Percentiles rank a stretch among this genome's conserved stretches.
Evolutionary conservation across 2,797 vertebrate species (phyloP).

Genomic region (Aphelocoma californica): DNA sequence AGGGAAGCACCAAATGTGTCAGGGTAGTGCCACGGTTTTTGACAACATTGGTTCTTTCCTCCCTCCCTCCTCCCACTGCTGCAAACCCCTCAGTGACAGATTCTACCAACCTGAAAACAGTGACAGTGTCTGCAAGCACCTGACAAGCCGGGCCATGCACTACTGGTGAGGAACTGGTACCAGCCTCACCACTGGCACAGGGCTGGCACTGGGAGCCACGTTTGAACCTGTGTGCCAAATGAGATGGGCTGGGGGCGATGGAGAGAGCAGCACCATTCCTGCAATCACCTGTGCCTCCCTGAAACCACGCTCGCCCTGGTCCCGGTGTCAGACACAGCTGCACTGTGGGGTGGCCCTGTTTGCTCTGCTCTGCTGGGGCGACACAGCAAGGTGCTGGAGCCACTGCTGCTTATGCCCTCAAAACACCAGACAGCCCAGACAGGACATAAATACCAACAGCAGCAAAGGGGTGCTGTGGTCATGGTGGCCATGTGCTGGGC

Average conservation of each 20-base stretch:
- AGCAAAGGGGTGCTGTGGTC: rapidly evolving
- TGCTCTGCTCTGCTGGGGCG: background rate
- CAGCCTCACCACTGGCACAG: background rate
- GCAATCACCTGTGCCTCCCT: background rate
- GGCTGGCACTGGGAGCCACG: background rate
- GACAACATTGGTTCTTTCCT: background rate
- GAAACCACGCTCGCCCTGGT: background rate
- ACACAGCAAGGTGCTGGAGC: background rate
- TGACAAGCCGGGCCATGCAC: background rate
- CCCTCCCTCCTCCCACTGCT: background rate
- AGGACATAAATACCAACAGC: too few relatives aligned
- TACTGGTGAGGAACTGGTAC: background rate
- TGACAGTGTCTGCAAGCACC: background rate
- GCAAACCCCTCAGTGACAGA: background rate
- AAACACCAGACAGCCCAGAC: background rate
- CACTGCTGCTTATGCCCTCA: background rate
- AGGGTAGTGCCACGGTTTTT: background rate
- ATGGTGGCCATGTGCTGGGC: background rate
- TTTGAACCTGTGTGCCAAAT: background rate
- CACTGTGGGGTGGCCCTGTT: background rate
- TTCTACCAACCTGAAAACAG: background rate
- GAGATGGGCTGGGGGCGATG: background rate
- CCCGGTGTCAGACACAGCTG: rapidly evolving
- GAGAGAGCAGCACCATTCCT: background rate
- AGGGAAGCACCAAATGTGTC: background rate